Evolutionary conservation across 2,797 vertebrate genomes (phyloP).

Genomic region (Lepilemur ruficaudatus): DNA sequence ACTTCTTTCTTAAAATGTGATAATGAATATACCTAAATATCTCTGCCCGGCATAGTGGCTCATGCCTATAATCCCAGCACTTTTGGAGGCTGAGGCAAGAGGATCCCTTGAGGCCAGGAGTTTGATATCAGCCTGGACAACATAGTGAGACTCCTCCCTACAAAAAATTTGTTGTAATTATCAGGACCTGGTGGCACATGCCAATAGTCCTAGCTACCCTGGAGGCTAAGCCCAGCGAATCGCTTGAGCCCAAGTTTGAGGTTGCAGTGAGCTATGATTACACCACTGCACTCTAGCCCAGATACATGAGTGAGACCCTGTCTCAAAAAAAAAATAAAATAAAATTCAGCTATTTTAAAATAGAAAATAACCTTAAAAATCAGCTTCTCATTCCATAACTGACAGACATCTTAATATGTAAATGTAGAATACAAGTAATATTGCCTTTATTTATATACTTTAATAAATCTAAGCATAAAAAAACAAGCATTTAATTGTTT

Average conservation of each 20-base stretch:
- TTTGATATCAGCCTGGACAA: neutral
- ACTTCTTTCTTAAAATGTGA: slow-evolving; percentile 35
- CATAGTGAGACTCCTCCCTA: neutral
- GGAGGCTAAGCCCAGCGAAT: neutral
- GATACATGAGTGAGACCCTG: neutral
- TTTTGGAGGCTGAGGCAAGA: neutral
- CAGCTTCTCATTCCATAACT: neutral
- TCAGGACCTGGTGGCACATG: neutral
- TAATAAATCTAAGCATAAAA: slow-evolving; percentile 16
- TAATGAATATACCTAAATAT: neutral
- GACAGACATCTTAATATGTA: neutral
- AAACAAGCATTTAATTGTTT: slow-evolving; percentile 11
- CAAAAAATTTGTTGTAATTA: neutral
- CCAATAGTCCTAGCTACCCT: neutral
- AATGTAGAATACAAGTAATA: neutral
- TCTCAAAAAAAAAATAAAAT: neutral
- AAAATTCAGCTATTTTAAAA: neutral
- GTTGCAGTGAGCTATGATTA: neutral
- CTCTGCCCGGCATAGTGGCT: neutral
- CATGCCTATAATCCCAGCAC: neutral
- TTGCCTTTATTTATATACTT: slow-evolving; percentile 16
- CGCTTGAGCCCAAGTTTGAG: neutral
- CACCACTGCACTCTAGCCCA: neutral
- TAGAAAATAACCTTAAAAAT: neutral
- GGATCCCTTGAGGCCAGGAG: neutral